Evolutionary conservation across 1,140 invertebrate species (phyloP).

Genomic region (Papilio glaucus): DNA sequence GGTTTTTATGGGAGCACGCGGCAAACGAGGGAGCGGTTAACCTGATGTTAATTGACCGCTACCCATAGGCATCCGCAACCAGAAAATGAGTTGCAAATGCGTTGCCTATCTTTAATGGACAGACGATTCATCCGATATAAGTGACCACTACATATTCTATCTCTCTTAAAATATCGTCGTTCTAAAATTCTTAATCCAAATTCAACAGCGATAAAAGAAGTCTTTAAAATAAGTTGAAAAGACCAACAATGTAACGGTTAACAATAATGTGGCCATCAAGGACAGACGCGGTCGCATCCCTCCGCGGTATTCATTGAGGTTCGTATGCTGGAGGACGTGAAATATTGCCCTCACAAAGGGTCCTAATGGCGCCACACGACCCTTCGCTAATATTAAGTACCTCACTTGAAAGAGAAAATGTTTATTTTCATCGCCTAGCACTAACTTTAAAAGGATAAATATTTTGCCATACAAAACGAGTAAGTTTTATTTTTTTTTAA

Average conservation of each 20-base stretch:
- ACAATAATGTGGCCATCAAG: conserved; percentile 63
- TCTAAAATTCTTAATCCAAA: background rate
- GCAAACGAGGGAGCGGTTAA: too few relatives aligned
- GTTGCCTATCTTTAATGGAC: too few relatives aligned
- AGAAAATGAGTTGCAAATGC: too few relatives aligned
- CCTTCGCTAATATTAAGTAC: conserved; percentile 49
- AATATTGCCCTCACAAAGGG: conserved; percentile 65
- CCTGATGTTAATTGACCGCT: too few relatives aligned
- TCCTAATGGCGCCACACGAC: conserved; percentile 60
- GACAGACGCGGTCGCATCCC: conserved; percentile 62
- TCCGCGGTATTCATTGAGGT: conserved; percentile 68
- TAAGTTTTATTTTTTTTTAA: too few relatives aligned
- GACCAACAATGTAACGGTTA: conserved; percentile 56
- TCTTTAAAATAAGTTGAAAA: conserved; percentile 31
- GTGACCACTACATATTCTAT: too few relatives aligned
- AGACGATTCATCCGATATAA: too few relatives aligned
- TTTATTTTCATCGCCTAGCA: conserved; percentile 32
- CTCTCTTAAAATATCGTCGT: too few relatives aligned
- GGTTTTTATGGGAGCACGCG: too few relatives aligned
- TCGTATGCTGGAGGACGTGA: conserved; percentile 59
- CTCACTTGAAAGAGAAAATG: conserved; percentile 31
- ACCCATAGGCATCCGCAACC: too few relatives aligned
- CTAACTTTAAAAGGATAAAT: conserved; percentile 17
- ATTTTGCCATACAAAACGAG: too few relatives aligned
- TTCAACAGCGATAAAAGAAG: background rate